These are phyloP conservation scores for Pterocles burchelli DNA, from an alignment of 2,113 vertebrate genomes.

Conservation along the genomic window DNA sequence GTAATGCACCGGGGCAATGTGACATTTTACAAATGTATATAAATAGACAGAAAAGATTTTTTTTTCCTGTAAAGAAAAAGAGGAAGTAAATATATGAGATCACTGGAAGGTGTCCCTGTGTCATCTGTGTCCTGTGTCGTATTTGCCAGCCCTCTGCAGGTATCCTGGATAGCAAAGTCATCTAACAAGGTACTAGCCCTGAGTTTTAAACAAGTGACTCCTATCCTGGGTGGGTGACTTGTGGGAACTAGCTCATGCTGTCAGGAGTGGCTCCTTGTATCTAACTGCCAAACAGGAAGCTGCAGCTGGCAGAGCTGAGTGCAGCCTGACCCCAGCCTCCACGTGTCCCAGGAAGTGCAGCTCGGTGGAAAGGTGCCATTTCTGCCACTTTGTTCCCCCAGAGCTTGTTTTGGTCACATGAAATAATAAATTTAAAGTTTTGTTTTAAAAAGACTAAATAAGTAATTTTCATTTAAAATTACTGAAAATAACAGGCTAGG, in stretches of 20 bases:
- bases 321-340: not conserved
- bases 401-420: not conserved
- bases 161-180: not conserved
- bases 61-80: not conserved
- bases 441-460: not conserved
- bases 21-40: not conserved
- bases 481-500: not conserved
- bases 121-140: accelerated
- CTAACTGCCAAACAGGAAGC: accelerated
- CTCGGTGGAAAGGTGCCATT: not conserved
- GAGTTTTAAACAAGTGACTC: too few species aligned
- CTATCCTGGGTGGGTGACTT: not conserved
- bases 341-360: accelerated
- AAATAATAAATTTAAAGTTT: not conserved
- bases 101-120: too few species aligned
- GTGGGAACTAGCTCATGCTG: not conserved
- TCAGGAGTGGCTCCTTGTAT: accelerated
- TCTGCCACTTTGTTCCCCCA: not conserved
- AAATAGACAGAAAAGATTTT: not conserved
- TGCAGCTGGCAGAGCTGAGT: not conserved
- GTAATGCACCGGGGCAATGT: not conserved
- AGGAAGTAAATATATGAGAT: not conserved
- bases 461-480: not conserved
- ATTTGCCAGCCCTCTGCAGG: not conserved
- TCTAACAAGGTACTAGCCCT: too few species aligned